Conservation (phyloP, 2,797 vertebrate species). For the Eulemur albifrons region DNA sequence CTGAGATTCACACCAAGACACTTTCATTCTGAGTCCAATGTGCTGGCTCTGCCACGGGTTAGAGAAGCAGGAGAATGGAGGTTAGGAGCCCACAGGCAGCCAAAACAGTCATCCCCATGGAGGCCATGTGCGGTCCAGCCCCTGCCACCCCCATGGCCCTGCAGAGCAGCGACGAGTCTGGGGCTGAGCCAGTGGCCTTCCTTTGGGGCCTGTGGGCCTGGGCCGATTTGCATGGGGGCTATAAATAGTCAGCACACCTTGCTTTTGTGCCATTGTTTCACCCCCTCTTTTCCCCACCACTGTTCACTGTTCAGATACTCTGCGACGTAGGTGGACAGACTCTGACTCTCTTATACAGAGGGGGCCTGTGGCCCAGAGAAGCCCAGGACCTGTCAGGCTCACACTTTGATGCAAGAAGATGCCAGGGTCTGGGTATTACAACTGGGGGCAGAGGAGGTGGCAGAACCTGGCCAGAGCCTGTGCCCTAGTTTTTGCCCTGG, state of each 20-base stretch:
- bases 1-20: neutral
- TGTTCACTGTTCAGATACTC: neutral
- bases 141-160: neutral
- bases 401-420: neutral
- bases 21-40: neutral
- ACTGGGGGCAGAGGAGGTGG: neutral
- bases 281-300: neutral
- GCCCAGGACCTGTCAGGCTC: neutral
- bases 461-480: neutral
- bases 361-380: neutral
- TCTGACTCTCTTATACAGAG: neutral
- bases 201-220: conserved; percentile 38
- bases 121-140: neutral
- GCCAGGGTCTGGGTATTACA: neutral
- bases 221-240: conserved; percentile 65
- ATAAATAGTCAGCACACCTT: conserved; percentile 60
- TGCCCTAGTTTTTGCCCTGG: neutral
- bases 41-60: neutral
- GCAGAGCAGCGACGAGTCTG: neutral
- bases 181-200: conserved; percentile 11
- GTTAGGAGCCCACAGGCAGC: neutral
- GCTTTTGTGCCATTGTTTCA: conserved; percentile 19
- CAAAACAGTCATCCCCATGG: neutral
- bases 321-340: neutral
- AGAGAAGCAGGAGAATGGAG: neutral